Conservation (phyloP, 2,113 vertebrate species). For the Piaya cayana region DNA sequence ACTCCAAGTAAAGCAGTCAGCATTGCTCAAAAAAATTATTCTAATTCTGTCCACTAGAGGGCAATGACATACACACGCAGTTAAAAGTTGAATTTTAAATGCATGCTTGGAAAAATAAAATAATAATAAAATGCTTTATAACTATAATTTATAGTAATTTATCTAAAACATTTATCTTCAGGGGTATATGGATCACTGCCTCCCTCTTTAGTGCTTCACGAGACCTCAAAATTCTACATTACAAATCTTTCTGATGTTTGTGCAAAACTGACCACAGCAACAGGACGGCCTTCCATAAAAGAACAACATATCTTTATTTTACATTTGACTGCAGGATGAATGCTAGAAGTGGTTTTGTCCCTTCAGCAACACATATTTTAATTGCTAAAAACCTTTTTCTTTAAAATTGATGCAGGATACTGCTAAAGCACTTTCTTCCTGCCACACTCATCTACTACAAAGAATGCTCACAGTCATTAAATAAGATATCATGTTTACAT, state of each 20-base stretch:
- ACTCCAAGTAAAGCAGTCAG: background rate
- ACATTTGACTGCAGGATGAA: background rate
- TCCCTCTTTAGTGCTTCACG: background rate
- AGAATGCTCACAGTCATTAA: background rate
- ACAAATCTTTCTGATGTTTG: background rate
- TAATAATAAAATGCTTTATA: background rate
- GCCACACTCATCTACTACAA: background rate
- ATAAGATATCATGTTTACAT: background rate
- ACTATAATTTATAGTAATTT: background rate
- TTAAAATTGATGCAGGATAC: background rate
- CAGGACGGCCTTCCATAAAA: background rate
- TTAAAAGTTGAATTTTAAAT: background rate
- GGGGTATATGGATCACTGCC: background rate
- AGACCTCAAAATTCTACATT: background rate
- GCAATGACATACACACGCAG: background rate
- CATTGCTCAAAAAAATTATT: background rate
- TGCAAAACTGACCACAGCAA: background rate
- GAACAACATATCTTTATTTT: background rate
- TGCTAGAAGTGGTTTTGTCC: background rate
- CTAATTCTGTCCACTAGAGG: constrained; percentile 56
- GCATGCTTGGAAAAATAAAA: background rate
- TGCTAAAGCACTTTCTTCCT: background rate
- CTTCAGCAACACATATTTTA: background rate
- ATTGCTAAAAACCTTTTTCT: background rate
- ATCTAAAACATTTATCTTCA: background rate